A percentile compares a stretch with the other conserved stretches of the same genome.
Conservation (phyloP, 2,113 vertebrate species). For the Toxotes chatareus region DNA sequence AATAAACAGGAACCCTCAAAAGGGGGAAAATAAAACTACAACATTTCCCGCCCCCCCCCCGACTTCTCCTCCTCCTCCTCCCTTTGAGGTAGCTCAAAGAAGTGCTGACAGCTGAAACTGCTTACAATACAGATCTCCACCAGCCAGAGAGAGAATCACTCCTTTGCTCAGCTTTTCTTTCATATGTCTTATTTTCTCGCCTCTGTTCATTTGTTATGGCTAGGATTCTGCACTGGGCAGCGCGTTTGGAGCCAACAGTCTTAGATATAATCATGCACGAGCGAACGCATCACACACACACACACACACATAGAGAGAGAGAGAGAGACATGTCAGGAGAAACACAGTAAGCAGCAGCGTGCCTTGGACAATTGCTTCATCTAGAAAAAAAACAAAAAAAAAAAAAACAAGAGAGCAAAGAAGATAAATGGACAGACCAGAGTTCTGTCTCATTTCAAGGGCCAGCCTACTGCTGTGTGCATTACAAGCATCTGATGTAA, state of each 20-base stretch:
- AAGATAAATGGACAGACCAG: slow-evolving; percentile 73
- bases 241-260: slow-evolving; percentile 83
- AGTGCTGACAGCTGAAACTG: slow-evolving; percentile 91
- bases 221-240: slow-evolving; percentile 84
- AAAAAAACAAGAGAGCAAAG: slow-evolving; percentile 37
- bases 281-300: slow-evolving; percentile 34
- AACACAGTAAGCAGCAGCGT: slow-evolving; percentile 62
- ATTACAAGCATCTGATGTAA: slow-evolving; percentile 80
- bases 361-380: slow-evolving; percentile 72
- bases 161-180: slow-evolving; percentile 85
- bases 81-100: slow-evolving; percentile 85
- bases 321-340: slow-evolving; percentile 59
- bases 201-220: slow-evolving; percentile 84
- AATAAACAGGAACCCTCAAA: slow-evolving; percentile 91
- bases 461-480: slow-evolving; percentile 65
- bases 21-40: slow-evolving; percentile 90
- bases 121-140: slow-evolving; percentile 86
- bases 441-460: slow-evolving; percentile 75
- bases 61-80: slow-evolving; percentile 72
- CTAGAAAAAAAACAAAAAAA: slow-evolving; percentile 2
- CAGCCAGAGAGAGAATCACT: slow-evolving; percentile 82
- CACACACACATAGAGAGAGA: slow-evolving; percentile 20
- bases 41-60: slow-evolving; percentile 85
- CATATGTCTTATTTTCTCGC: slow-evolving; percentile 84
- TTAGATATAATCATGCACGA: slow-evolving; percentile 67